Percentiles rank a stretch among this genome's conserved stretches.
phyloP scores from a whole-genome alignment of 1,140 invertebrate species.

The Drosophila simulans region DNA sequence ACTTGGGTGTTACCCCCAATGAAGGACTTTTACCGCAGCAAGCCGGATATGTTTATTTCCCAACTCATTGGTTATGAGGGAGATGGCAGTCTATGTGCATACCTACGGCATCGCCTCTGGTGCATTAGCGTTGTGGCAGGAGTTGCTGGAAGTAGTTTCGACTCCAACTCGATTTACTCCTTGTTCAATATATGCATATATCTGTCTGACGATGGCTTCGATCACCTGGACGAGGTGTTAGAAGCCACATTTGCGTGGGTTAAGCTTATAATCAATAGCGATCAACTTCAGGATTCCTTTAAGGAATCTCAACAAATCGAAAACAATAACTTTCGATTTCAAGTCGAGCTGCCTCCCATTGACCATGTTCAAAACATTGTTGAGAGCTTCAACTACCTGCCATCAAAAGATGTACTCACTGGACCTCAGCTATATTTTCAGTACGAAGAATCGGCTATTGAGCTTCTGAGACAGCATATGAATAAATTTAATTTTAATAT shows the following conservation, averaged over 20 bases:
- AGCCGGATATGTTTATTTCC: constrained; percentile 91
- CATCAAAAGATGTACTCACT: constrained; percentile 91
- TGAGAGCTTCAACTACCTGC: constrained; percentile 92
- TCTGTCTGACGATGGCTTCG: constrained; percentile 91
- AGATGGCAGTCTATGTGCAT: constrained; percentile 93
- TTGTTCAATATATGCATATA: constrained; percentile 91
- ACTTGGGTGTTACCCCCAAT: constrained; percentile 92
- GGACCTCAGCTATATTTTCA: constrained; percentile 90
- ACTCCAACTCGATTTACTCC: constrained; percentile 89
- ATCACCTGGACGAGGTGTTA: constrained; percentile 90
- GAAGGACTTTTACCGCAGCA: constrained; percentile 88
- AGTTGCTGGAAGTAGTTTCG: constrained; percentile 90
- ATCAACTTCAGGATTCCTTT: constrained; percentile 85
- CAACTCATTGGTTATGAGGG: constrained; percentile 96
- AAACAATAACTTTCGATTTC: constrained; percentile 89
- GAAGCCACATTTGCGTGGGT: constrained; percentile 90
- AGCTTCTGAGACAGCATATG: constrained; percentile 88
- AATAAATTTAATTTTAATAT: constrained; percentile 90
- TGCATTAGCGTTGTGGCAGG: constrained; percentile 91
- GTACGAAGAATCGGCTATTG: constrained; percentile 90
- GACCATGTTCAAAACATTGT: constrained; percentile 92
- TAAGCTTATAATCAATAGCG: constrained; percentile 87
- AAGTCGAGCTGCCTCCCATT: constrained; percentile 88
- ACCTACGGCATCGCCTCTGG: constrained; percentile 93
- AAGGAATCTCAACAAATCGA: constrained; percentile 87